phyloP scores from a whole-genome alignment of 2,113 vertebrate species.

The Taxidea taxus region DNA sequence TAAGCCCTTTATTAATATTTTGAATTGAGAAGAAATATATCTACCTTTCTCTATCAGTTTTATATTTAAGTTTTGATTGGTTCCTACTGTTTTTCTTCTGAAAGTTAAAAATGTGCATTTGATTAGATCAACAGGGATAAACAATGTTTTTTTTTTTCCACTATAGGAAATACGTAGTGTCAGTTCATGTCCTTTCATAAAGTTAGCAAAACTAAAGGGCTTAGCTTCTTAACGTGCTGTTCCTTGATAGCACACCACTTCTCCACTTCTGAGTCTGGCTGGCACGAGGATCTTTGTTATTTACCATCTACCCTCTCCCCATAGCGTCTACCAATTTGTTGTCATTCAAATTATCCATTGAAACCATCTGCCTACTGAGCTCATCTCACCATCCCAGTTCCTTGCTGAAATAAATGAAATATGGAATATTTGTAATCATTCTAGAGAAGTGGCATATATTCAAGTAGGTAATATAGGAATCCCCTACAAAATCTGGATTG shows the following conservation, averaged over 20 bases:
- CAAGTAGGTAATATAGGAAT: conserved; percentile 23
- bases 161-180: background rate
- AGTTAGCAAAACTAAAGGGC: background rate
- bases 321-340: background rate
- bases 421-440: background rate
- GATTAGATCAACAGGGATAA: background rate
- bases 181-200: background rate
- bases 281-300: background rate
- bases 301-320: background rate
- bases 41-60: background rate
- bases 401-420: conserved; percentile 52
- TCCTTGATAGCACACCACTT: background rate
- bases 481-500: background rate
- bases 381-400: conserved; percentile 19
- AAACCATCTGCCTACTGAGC: conserved; percentile 43
- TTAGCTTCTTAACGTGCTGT: background rate
- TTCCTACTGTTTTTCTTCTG: background rate
- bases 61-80: background rate
- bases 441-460: background rate
- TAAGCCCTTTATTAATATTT: background rate
- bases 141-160: background rate
- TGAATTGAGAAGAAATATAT: background rate
- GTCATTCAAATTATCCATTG: conserved; percentile 46
- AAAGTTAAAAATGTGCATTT: background rate
- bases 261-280: background rate